Evolutionary conservation across 2,797 vertebrate genomes (phyloP), one percentile per base, ranked within the genome.

Genomic region (Apogon talboti): DNA sequence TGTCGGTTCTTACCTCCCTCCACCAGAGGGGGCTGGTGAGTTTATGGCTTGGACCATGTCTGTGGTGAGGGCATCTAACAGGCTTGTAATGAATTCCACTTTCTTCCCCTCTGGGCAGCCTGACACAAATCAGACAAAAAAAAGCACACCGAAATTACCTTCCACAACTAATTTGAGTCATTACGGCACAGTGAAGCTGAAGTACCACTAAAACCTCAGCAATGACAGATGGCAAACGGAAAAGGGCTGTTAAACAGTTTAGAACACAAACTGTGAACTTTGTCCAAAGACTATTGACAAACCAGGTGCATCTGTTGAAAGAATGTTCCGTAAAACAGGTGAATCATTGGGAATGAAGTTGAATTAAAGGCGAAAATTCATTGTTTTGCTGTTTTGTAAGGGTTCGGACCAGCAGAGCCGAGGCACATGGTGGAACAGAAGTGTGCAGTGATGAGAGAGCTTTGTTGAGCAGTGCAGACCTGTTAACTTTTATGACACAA

Each of bases 21-120:
- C 96, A 95, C 96, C 94, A 89, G 96, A 95, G 87, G 97, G 97
- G 72, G 95, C 92, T 82, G 96, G 96, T 67, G 97, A 97, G 92
- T 98, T 99, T 93, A 99, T 96, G 83, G 98, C 96, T 74, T 99
- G 96, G 83, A 99, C 98, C 98, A 99, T 99, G 92, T 99, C 98
- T 14, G 97, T 99, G 83, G 97, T 99, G 77, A 99, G 95, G 51
- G 98, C 97, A 68, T 99, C 98, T 87, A 99, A 92, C 56, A 99
- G 89, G 89, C 96, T 98, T 75, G 96, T 99, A 91, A 99, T 97
- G 87, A 99, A 99, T 91, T 99, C 97, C 86, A 93, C 85, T 90
- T 99, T 99, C 93, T 99, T 99, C 53, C 93, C 97, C 80, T 98
- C 98, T 21, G 98, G 97, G 76, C 98, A 99, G 73, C 98, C 98